A percentile compares a stretch with the other conserved stretches of the same genome.
Conservation (phyloP, 1,140 invertebrate species). For the Sinonovacula constricta region DNA sequence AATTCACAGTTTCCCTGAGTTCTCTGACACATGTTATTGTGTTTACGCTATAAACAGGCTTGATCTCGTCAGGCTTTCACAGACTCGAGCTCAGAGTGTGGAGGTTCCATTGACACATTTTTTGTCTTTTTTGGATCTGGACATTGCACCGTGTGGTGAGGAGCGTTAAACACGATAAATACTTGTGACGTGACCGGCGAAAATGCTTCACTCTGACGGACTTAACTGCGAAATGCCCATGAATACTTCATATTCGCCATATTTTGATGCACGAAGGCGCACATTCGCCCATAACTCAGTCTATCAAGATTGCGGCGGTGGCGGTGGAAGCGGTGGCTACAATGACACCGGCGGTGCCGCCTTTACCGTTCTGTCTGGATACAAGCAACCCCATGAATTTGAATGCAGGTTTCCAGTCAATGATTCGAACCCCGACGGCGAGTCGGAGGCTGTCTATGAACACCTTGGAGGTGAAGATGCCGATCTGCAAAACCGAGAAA, state of each 20-base stretch:
- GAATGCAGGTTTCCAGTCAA: conserved; percentile 24
- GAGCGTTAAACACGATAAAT: conserved; percentile 42
- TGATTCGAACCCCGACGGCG: conserved; percentile 1
- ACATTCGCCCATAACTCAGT: too few relatives aligned
- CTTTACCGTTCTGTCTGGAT: neutral
- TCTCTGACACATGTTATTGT: neutral
- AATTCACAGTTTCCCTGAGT: conserved; percentile 10
- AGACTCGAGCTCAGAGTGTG: conserved; percentile 17
- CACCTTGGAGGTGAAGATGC: conserved; percentile 20
- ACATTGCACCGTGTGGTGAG: conserved; percentile 12
- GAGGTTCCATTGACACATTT: conserved; percentile 45
- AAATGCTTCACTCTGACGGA: conserved; percentile 42
- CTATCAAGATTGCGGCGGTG: conserved; percentile 14
- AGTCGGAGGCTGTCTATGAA: conserved; percentile 31
- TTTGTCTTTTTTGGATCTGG: conserved; percentile 25
- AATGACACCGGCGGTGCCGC: too few relatives aligned
- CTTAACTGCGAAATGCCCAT: conserved; percentile 44
- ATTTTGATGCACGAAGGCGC: conserved; percentile 13
- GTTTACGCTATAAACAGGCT: conserved; percentile 41
- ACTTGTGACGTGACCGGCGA: conserved; percentile 11
- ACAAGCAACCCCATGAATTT: conserved; percentile 10
- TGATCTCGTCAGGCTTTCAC: conserved; percentile 33
- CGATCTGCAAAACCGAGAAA: neutral
- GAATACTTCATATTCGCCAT: conserved; percentile 49
- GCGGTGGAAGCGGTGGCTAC: too few relatives aligned